Evolutionary conservation across 92 coral and sea anemone genomes (phyloP).

Genomic region (Porites lobata): DNA sequence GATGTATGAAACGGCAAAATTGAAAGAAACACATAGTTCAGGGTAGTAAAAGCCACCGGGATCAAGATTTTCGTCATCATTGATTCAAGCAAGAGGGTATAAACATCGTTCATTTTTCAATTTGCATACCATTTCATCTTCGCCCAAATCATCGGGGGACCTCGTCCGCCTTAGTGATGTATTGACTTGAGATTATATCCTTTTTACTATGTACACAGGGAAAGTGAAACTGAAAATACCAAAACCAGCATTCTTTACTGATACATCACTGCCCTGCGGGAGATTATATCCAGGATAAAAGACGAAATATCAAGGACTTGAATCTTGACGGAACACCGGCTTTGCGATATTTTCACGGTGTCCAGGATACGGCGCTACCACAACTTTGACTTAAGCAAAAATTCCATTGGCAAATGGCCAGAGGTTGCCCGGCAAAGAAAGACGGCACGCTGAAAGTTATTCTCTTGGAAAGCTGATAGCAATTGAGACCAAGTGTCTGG

Average conservation of each 20-base stretch:
- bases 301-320: not conserved
- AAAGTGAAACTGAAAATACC: not conserved
- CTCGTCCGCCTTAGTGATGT: not conserved
- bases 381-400: constrained; percentile 1
- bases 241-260: not conserved
- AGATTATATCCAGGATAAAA: not conserved
- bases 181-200: not conserved
- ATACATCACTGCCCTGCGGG: not conserved
- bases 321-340: not conserved
- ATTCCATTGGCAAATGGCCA: not conserved
- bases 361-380: not conserved
- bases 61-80: not conserved
- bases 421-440: not conserved
- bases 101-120: not conserved
- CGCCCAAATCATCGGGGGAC: not conserved
- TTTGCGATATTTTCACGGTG: not conserved
- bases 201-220: constrained; percentile 1
- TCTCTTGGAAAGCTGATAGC: not conserved
- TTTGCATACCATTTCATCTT: not conserved
- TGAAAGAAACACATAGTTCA: not conserved
- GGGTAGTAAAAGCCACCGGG: not conserved
- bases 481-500: not conserved
- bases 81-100: not conserved
- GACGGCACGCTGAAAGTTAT: constrained; percentile 10
- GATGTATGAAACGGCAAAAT: too few relatives aligned